Percentiles rank a stretch among this genome's conserved stretches.
phyloP scores from a whole-genome alignment of 2,888 invertebrate genomes.

The Caenorhabditis parvicauda region DNA sequence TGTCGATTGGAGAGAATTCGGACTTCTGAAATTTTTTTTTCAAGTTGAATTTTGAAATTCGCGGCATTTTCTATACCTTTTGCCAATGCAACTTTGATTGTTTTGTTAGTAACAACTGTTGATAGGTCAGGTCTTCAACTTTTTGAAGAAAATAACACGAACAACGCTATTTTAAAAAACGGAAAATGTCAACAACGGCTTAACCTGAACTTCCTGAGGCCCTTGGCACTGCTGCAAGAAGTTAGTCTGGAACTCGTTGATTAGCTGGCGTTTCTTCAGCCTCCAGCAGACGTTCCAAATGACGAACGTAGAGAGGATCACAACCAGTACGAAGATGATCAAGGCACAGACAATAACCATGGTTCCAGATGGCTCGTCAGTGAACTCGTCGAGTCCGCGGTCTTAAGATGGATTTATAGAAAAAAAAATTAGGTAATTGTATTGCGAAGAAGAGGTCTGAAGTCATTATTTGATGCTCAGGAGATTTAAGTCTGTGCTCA shows the following conservation, averaged over 20 bases:
- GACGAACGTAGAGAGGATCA: constrained; percentile 15
- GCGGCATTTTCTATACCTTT: background rate
- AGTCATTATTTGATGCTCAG: background rate
- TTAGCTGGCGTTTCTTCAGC: constrained; percentile 18
- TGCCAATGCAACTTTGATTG: too few relatives aligned
- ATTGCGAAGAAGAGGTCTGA: background rate
- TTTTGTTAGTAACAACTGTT: constrained; percentile 5
- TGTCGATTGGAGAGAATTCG: background rate
- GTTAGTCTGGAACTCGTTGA: background rate
- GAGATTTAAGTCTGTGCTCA: too few relatives aligned
- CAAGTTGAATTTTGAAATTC: background rate
- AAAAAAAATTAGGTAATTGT: background rate
- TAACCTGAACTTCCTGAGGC: background rate
- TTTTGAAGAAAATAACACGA: too few relatives aligned
- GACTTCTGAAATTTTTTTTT: too few relatives aligned
- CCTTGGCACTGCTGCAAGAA: constrained; percentile 3
- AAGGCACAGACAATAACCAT: background rate
- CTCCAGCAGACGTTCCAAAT: constrained; percentile 34
- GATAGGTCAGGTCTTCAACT: constrained; percentile 4
- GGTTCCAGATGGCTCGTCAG: background rate
- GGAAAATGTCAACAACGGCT: background rate
- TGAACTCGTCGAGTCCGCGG: background rate
- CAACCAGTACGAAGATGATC: background rate
- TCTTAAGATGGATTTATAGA: background rate
- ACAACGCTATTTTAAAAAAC: too few relatives aligned